Percentiles rank a stretch among this genome's conserved stretches.
Evolutionary conservation across 2,888 invertebrate genomes (phyloP).

Genomic region (Habrosyne pyritoides): DNA sequence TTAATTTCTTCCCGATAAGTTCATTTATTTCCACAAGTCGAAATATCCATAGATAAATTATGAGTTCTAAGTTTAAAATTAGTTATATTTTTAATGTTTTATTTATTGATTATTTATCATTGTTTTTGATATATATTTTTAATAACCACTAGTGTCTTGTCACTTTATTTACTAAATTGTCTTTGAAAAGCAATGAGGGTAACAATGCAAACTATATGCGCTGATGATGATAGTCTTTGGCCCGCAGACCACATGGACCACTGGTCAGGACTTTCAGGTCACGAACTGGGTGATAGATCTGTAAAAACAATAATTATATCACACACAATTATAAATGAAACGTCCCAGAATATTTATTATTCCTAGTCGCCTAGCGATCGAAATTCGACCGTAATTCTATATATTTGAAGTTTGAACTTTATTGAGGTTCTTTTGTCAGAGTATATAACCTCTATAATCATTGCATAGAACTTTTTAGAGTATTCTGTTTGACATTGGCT

Average conservation of each 20-base stretch:
- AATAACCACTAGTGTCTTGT: constrained; percentile 14
- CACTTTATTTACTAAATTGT: background rate
- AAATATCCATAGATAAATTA: background rate
- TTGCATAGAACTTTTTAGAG: too few species aligned
- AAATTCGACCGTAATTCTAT: too few species aligned
- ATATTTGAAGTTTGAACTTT: too few species aligned
- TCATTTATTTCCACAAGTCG: background rate
- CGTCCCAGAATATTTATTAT: too few species aligned
- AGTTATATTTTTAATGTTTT: background rate
- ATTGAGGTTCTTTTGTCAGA: too few species aligned
- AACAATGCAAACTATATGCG: constrained; percentile 15
- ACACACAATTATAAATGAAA: background rate
- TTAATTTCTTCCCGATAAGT: background rate
- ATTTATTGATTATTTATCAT: background rate
- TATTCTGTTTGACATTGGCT: too few species aligned
- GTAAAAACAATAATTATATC: constrained; percentile 27
- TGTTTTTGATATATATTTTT: background rate
- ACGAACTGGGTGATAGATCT: constrained; percentile 63
- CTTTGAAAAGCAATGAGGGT: constrained; percentile 10
- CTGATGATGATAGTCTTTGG: constrained; percentile 19
- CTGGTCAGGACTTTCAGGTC: constrained; percentile 61
- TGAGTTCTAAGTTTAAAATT: constrained; percentile 7
- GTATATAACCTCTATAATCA: too few species aligned
- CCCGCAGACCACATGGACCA: constrained; percentile 62
- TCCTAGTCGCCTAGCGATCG: too few species aligned